phyloP scores from a whole-genome alignment of 2,888 invertebrate species.

The Physocephala rufipes region DNA sequence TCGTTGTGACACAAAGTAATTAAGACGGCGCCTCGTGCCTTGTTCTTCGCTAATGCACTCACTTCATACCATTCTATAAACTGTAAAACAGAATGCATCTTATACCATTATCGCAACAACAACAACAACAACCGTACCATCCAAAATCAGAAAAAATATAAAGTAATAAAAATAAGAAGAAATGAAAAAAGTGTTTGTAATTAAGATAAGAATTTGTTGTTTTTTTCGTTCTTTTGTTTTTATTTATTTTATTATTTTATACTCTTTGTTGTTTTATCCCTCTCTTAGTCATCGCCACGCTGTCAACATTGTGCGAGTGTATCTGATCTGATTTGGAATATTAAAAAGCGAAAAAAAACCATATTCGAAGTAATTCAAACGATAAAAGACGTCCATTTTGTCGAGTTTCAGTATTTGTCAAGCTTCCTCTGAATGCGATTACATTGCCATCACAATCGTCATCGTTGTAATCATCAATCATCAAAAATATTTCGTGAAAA shows the following conservation, averaged over 20 bases:
- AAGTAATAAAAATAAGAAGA: no score
- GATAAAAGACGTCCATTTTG: not conserved
- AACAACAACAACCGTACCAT: no score
- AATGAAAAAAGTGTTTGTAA: constrained; percentile 32
- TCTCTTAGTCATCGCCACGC: not conserved
- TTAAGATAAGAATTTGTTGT: constrained; percentile 28
- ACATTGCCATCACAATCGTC: constrained; percentile 16
- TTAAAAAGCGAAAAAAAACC: no score
- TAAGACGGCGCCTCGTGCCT: constrained; percentile 63
- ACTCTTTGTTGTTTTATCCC: constrained; percentile 2
- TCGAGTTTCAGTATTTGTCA: not conserved
- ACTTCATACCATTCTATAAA: not conserved
- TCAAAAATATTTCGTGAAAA: constrained; percentile 20
- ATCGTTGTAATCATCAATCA: constrained; percentile 28
- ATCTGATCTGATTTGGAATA: not conserved
- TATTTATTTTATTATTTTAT: not conserved
- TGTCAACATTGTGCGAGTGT: not conserved
- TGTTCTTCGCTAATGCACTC: constrained; percentile 60
- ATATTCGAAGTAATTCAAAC: no score
- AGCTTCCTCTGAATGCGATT: not conserved
- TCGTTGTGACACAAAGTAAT: constrained; percentile 54
- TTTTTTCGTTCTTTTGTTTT: not conserved
- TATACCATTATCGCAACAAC: not conserved
- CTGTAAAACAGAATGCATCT: not conserved
- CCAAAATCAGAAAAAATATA: no score